Conservation (phyloP, 2,797 vertebrate species). For the Garrulus glandarius region DNA sequence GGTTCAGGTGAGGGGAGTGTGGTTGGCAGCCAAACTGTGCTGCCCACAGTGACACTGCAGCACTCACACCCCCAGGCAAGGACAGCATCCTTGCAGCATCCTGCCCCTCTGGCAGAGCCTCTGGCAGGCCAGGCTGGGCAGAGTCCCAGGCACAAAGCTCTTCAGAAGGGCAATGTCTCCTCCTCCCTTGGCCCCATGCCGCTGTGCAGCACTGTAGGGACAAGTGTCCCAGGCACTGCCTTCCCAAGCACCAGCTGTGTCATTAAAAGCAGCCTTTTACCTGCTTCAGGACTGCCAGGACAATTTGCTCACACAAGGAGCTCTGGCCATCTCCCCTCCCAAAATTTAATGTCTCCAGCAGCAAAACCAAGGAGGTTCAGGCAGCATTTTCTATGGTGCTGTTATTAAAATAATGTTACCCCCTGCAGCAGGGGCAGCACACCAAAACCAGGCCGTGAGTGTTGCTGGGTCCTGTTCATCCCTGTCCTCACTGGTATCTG, state of each 20-base stretch:
- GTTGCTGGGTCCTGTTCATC: neutral
- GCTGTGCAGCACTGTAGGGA: fast-evolving
- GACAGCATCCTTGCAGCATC: neutral
- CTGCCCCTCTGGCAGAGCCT: neutral
- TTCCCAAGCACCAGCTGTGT: neutral
- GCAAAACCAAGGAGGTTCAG: fast-evolving
- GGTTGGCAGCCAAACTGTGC: neutral
- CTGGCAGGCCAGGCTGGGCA: neutral
- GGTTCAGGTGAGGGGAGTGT: neutral
- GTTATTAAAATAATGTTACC: neutral
- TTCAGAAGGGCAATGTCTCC: neutral
- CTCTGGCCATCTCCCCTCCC: neutral
- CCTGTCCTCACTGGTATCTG: neutral
- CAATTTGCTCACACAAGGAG: neutral
- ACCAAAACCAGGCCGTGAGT: fast-evolving
- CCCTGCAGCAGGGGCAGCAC: neutral
- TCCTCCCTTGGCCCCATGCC: neutral
- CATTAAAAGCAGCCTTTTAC: neutral
- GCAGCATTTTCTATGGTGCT: neutral
- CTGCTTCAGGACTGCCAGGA: conserved; percentile 4
- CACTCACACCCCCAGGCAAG: neutral
- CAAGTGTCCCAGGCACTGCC: neutral
- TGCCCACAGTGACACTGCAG: neutral
- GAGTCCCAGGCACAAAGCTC: neutral
- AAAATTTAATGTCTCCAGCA: neutral